Evolutionary conservation across 2,113 vertebrate genomes (phyloP).

Genomic region (Antigone vipio): DNA sequence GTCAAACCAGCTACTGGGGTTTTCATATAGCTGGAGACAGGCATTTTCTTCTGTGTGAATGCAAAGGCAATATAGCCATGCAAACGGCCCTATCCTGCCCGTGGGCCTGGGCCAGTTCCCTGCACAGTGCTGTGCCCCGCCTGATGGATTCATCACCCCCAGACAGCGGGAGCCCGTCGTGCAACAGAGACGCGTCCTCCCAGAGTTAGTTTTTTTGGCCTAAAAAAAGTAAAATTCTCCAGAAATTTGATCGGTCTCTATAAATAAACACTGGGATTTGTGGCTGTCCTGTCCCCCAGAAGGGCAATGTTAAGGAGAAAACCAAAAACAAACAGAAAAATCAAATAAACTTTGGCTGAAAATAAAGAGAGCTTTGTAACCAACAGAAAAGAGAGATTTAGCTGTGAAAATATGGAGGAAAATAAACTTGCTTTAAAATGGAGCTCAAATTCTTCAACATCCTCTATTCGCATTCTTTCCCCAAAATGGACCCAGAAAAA

Average conservation of each 20-base stretch:
- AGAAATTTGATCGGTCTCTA: not conserved
- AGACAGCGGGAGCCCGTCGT: not conserved
- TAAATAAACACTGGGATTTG: not conserved
- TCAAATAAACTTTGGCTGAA: not conserved
- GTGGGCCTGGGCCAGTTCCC: fast-evolving
- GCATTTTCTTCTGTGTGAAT: not conserved
- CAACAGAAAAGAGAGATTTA: not conserved
- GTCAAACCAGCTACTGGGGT: not conserved
- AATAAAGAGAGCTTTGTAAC: not conserved
- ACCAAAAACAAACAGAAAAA: not conserved
- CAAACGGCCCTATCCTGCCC: not conserved
- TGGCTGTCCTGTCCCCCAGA: not conserved
- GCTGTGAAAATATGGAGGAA: not conserved
- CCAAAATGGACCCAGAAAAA: not conserved
- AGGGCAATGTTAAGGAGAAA: not conserved
- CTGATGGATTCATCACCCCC: not conserved
- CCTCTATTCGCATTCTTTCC: not conserved
- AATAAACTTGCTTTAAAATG: not conserved
- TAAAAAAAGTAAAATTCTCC: not conserved
- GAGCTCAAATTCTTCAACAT: not conserved
- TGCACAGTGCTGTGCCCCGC: not conserved
- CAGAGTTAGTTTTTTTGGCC: not conserved
- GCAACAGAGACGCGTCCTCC: not conserved
- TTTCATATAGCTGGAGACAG: not conserved
- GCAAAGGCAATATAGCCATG: not conserved